A percentile compares a stretch with the other conserved stretches of the same genome.
Evolutionary conservation across 2,888 invertebrate species (phyloP).

Genomic region (Melitaea athalia): DNA sequence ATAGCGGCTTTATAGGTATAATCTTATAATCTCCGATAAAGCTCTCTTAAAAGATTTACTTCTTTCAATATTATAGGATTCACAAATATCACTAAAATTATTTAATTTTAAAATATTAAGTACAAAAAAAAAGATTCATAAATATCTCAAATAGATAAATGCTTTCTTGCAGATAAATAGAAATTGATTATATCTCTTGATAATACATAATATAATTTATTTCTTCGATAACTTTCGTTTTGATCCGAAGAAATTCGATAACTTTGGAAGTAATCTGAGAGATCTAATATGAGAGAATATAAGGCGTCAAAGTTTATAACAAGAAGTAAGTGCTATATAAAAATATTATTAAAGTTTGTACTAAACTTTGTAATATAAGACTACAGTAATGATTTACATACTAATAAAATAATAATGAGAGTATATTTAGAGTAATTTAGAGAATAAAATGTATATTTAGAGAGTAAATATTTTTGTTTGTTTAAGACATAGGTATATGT

Average conservation of each 20-base stretch:
- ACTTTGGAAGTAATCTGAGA: slow-evolving; percentile 4
- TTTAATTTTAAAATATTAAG: too few relatives aligned
- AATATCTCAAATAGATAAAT: not conserved
- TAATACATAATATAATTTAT: slow-evolving; percentile 1
- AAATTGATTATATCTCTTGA: not conserved
- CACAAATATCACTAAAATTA: not conserved
- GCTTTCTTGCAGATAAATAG: not conserved
- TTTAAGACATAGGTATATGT: too few relatives aligned
- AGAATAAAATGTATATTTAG: too few relatives aligned
- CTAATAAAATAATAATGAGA: too few relatives aligned
- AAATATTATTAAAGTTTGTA: not conserved
- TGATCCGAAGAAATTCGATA: slow-evolving; percentile 11
- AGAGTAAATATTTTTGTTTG: too few relatives aligned
- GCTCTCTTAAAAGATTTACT: not conserved
- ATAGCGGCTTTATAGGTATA: not conserved
- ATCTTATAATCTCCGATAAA: not conserved
- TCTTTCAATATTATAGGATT: not conserved
- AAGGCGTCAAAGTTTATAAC: slow-evolving; percentile 4
- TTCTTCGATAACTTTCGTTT: not conserved
- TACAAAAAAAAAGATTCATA: too few relatives aligned
- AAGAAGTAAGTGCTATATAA: not conserved
- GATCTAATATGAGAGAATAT: not conserved
- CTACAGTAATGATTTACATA: not conserved
- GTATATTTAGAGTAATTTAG: too few relatives aligned
- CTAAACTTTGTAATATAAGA: not conserved